Evolutionary conservation across 2,888 invertebrate species (phyloP).

Genomic region (Drosophila neonasuta): DNA sequence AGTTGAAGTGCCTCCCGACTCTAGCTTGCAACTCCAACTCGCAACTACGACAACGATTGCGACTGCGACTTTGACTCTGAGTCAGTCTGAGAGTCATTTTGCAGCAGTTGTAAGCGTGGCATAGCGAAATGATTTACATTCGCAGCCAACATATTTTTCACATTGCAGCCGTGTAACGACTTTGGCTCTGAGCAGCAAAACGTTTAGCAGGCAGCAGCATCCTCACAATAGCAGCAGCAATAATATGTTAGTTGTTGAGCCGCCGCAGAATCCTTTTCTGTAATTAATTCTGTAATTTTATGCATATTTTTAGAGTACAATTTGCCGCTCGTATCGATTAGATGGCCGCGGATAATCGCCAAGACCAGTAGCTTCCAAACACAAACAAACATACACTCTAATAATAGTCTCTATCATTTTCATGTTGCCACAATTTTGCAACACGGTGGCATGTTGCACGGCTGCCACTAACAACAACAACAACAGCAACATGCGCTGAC

Average conservation of each 20-base stretch:
- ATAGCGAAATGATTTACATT: conserved; percentile 81
- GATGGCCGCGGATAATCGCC: conserved; percentile 54
- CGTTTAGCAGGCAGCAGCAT: conserved; percentile 15
- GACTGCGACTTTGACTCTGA: not conserved
- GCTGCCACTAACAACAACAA: conserved; percentile 25
- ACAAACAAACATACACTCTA: conserved; percentile 25
- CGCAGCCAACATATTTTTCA: conserved; percentile 61
- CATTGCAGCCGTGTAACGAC: conserved; percentile 68
- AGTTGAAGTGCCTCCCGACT: conserved; percentile 22
- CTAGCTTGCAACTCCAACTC: not conserved
- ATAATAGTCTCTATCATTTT: conserved; percentile 70
- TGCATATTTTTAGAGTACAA: conserved; percentile 55
- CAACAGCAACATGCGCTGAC: conserved; percentile 52
- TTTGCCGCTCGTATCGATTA: conserved; percentile 48
- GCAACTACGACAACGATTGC: not conserved
- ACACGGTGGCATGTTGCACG: conserved; percentile 69
- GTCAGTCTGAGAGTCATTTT: conserved; percentile 1
- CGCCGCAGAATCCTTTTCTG: conserved; percentile 10
- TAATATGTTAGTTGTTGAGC: conserved; percentile 1
- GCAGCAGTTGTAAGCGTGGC: conserved; percentile 68
- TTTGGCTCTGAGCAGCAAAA: conserved; percentile 37
- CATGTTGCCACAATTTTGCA: conserved; percentile 59
- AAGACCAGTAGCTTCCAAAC: conserved; percentile 66
- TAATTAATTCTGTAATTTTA: conserved; percentile 62
- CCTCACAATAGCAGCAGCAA: conserved; percentile 6